Evolutionary conservation across 2,888 invertebrate species (phyloP), one percentile per base, ranked within the genome.

Genomic region (Cephus pulcher): DNA sequence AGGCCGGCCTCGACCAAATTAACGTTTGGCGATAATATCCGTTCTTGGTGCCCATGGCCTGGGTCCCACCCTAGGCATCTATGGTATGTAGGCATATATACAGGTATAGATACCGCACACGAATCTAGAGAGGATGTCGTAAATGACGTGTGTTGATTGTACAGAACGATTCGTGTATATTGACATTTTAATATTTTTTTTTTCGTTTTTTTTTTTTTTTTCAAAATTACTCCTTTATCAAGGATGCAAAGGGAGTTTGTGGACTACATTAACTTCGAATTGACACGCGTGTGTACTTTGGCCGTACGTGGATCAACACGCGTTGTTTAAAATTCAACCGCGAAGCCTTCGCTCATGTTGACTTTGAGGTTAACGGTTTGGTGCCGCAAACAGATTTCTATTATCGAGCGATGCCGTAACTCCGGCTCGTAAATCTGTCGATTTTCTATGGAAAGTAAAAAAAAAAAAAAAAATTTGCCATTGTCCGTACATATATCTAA

Each of bases 21-120:
- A 91, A 91, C 90, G 89, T 91, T 90, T 89, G 89, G 89, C 90
- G 91, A 90, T 91, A 91, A 91, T 91, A 91, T 91, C 91, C 91
- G 91, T 87, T 90, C 88, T 84, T 80, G 82, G 81, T 85, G 82
- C 80, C 78, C 71, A 34, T 81, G 80, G 74, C 78, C 73, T 79
- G 80, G 15, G 70, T 78, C 70, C 75, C 79, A 76, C 78, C 79
- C 81, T 80, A 79, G 77, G 80, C 77, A 76, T 78, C 80, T 80
- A 34, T 71, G 71, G 71, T 34, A 34, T 71, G 71, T 71, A 71
- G 12, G 32, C 32, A 30, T 71, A 32, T 12, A 71, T 30, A 71
- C 3, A 34, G 71, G 32, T 56, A 56, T 23, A 23, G 33, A 71
- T 71, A 33, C 33, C 71, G 71, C 71, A 71, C 12, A 34, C 71